phyloP scores from a whole-genome alignment of 2,888 invertebrate genomes.

The Hetaerina titia region DNA sequence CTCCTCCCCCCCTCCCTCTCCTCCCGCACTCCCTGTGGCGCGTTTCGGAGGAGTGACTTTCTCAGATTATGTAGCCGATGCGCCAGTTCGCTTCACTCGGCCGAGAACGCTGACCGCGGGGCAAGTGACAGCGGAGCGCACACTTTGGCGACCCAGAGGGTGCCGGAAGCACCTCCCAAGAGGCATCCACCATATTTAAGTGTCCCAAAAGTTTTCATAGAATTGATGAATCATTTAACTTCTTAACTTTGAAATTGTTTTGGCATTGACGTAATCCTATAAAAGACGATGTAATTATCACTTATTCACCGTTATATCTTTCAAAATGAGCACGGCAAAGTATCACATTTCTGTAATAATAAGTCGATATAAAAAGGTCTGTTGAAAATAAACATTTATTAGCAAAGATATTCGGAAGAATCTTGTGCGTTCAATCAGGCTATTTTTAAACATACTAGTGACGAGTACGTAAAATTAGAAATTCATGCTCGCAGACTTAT shows the following conservation, averaged over 20 bases:
- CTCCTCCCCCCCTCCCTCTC: too few species aligned
- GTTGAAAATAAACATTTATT: background rate
- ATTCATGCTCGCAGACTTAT: background rate
- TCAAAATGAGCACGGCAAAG: background rate
- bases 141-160: background rate
- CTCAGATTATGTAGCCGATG: slow-evolving; percentile 15
- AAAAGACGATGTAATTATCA: background rate
- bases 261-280: background rate
- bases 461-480: too few species aligned
- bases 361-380: too few species aligned
- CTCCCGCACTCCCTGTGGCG: background rate
- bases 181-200: too few species aligned
- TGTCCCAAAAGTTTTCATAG: too few species aligned
- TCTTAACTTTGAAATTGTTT: background rate
- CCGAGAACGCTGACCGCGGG: background rate
- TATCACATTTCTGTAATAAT: too few species aligned
- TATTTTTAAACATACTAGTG: too few species aligned
- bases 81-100: background rate
- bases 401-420: background rate
- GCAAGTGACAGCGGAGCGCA: background rate
- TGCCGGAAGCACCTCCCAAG: too few species aligned
- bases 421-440: background rate
- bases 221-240: background rate
- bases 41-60: background rate
- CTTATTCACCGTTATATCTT: background rate